A percentile compares a stretch with the other conserved stretches of the same genome.
Evolutionary conservation across 2,113 vertebrate genomes (phyloP).

Genomic region (Excalfactoria chinensis): DNA sequence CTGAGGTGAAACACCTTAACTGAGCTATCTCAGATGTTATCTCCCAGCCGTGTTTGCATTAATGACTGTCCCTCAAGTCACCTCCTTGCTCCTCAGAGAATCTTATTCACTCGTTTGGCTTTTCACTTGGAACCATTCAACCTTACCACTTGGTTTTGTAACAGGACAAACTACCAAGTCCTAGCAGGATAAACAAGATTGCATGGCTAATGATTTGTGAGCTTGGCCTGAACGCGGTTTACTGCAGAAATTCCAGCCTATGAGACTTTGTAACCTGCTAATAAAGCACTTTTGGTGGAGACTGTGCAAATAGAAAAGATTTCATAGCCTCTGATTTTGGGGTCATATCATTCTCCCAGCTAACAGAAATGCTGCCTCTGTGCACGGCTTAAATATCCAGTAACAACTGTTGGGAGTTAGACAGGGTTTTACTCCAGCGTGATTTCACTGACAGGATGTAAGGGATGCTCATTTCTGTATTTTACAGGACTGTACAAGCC

Average conservation of each 20-base stretch:
- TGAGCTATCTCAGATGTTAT: not conserved
- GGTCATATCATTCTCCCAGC: not conserved
- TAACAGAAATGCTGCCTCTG: slow-evolving; percentile 32
- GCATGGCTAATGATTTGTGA: slow-evolving; percentile 78
- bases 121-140: slow-evolving; percentile 73
- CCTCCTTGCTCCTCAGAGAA: not conserved
- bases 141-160: slow-evolving; percentile 77
- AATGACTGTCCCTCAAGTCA: not conserved
- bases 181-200: slow-evolving; percentile 77
- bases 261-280: slow-evolving; percentile 69
- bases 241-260: slow-evolving; percentile 62
- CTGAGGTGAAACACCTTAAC: not conserved
- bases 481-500: not conserved
- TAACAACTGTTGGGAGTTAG: not conserved
- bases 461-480: not conserved
- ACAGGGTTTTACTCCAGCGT: not conserved
- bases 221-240: slow-evolving; percentile 69
- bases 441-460: not conserved
- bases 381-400: not conserved
- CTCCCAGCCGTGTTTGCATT: not conserved
- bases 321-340: slow-evolving; percentile 29
- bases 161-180: slow-evolving; percentile 82
- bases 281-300: slow-evolving; percentile 67
- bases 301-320: slow-evolving; percentile 61
- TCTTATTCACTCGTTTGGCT: slow-evolving; percentile 31